Evolutionary conservation across 2,113 vertebrate species (phyloP).

Genomic region (Coptodon rendalli): DNA sequence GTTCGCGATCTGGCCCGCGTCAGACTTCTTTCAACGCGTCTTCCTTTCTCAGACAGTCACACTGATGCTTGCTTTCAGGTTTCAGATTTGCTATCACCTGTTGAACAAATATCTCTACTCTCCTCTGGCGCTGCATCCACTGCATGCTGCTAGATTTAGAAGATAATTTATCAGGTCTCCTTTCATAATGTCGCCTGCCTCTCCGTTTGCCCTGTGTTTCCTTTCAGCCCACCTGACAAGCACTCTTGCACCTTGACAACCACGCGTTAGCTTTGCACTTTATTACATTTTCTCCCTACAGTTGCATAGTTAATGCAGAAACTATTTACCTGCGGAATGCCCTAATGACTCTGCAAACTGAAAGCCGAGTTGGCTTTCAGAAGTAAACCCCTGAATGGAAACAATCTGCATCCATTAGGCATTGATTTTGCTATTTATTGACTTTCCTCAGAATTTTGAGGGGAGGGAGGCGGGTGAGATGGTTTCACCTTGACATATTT

Average conservation of each 20-base stretch:
- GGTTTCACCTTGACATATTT: constrained; percentile 4
- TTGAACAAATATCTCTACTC: neutral
- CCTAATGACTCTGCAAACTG: neutral
- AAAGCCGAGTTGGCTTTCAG: constrained; percentile 14
- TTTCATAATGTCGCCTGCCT: neutral
- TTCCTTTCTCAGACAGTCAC: neutral
- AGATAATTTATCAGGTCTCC: neutral
- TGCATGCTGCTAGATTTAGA: neutral
- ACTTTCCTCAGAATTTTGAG: neutral
- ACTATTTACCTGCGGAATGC: constrained; percentile 7
- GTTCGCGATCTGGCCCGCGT: neutral
- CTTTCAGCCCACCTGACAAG: neutral
- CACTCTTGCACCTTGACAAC: neutral
- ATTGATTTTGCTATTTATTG: constrained; percentile 1
- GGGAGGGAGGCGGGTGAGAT: neutral
- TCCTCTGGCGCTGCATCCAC: neutral
- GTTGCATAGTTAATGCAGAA: neutral
- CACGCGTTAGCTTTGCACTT: neutral
- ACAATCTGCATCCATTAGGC: constrained; percentile 11
- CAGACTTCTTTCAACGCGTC: neutral
- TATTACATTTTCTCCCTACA: neutral
- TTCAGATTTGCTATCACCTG: neutral
- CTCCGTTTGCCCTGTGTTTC: neutral
- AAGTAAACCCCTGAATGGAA: neutral
- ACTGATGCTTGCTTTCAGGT: neutral